Evolutionary conservation across 2,888 invertebrate species (phyloP).

Genomic region (Ethmia dodecea): DNA sequence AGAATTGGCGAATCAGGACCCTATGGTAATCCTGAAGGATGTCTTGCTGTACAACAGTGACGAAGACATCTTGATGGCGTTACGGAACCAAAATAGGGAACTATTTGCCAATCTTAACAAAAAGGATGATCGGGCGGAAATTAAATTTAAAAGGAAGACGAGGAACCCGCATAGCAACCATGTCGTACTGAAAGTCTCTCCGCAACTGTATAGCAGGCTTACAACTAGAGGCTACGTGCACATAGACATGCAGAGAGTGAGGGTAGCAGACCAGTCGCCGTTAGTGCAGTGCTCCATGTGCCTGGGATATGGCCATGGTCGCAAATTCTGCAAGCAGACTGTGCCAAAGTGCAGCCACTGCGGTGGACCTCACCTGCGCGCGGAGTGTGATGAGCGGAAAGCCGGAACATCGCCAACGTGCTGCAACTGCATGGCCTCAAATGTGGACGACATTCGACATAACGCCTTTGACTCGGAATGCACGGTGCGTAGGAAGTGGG

Average conservation of each 20-base stretch:
- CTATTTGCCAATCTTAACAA: neutral
- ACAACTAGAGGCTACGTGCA: neutral
- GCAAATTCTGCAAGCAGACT: conserved; percentile 1
- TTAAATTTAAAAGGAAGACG: neutral
- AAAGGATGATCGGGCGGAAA: neutral
- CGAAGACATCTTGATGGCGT: neutral
- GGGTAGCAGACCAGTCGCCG: conserved; percentile 4
- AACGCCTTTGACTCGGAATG: neutral
- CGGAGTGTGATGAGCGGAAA: neutral
- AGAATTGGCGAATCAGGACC: neutral
- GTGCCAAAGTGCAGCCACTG: conserved; percentile 8
- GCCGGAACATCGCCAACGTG: neutral
- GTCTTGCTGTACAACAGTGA: neutral
- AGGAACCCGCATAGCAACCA: neutral
- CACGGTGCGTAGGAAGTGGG: conserved; percentile 1
- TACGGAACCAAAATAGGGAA: neutral
- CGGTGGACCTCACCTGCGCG: conserved; percentile 4
- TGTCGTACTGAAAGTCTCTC: neutral
- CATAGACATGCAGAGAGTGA: conserved; percentile 1
- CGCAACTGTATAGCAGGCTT: neutral
- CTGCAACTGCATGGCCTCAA: neutral
- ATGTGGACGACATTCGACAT: neutral
- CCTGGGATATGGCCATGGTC: conserved; percentile 6
- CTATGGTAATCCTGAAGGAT: neutral
- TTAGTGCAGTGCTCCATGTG: conserved; percentile 7